Evolutionary conservation across 2,797 vertebrate genomes (phyloP), one percentile per base, ranked within the genome.

Genomic region (Molossus alvarezi): DNA sequence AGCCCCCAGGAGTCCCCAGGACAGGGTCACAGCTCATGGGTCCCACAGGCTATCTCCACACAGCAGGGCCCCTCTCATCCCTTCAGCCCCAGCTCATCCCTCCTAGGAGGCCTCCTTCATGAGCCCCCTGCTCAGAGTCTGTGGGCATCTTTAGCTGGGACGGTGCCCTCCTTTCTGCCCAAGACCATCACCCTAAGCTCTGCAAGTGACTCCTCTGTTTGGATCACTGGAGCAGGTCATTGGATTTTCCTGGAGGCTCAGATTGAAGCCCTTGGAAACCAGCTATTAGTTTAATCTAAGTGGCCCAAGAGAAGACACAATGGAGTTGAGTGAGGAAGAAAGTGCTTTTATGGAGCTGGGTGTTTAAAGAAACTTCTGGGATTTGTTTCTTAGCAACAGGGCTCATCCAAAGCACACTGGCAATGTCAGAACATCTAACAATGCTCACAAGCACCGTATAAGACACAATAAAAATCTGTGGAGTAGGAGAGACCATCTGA

Each of bases 351-450:
- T 95, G 90, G 97, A 97, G 96, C 97, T 96, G 48, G 97, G 86
- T 97, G 94, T 97, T 98, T 97, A 97, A 98, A 98, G 97, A 96
- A 97, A 95, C 97, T 95, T 95, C 94, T 98, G 98, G 98, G 97
- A 92, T 95, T 98, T 95, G 98, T 98, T 98, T 98, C 98, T 98
- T 98, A 98, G 98, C 98, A 98, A 98, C 98, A 77, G 91, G 91
- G 90, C 97, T 97, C 97, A 94, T 98, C 95, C 95, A 89, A 97
- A 97, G 96, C 97, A 96, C 51, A 80, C 77, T 94, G 97, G 97
- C 95, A 79, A 85, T 96, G 96, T 97, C 96, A 53, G 95, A 92
- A 95, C 97, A 95, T 82, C 94, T 95, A 94, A 89, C 27, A 82
- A 94, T 98, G 97, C 87, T 95, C 15, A 0, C 14, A 60, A 67